Conservation (phyloP, 2,888 invertebrate genomes). For the Campoplex capitator region DNA sequence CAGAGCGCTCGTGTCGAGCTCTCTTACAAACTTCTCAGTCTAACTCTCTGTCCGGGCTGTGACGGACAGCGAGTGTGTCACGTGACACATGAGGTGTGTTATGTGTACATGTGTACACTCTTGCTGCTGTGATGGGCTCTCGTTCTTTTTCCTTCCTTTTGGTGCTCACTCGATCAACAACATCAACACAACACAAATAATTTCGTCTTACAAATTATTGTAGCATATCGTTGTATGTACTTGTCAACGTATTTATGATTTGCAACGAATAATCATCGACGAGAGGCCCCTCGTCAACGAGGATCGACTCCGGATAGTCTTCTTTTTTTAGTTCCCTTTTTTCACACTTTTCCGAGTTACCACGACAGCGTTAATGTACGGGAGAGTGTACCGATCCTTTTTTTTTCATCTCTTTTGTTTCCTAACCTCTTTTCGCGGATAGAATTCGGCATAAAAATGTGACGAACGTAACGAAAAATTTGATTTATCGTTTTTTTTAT, state of each 20-base stretch:
- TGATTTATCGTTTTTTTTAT: neutral
- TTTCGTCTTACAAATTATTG: constrained; percentile 16
- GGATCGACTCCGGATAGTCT: constrained; percentile 14
- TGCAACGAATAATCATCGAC: constrained; percentile 20
- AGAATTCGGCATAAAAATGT: neutral
- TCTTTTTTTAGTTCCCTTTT: constrained; percentile 25
- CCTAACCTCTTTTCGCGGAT: neutral
- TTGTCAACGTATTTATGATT: constrained; percentile 21
- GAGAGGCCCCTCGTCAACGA: neutral
- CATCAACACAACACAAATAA: constrained; percentile 12
- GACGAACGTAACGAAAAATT: neutral
- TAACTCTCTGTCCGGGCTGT: constrained; percentile 18
- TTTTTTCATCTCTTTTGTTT: neutral
- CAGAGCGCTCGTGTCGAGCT: constrained; percentile 16
- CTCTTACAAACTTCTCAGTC: constrained; percentile 33
- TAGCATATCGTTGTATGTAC: constrained; percentile 6
- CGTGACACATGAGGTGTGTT: constrained; percentile 32
- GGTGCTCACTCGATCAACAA: constrained; percentile 24
- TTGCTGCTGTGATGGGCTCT: neutral
- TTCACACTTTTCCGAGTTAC: constrained; percentile 2
- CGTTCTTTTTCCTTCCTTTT: neutral
- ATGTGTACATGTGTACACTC: constrained; percentile 11
- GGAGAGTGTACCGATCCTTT: neutral
- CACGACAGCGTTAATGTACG: neutral
- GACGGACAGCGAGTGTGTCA: constrained; percentile 43